phyloP scores from a whole-genome alignment of 1,140 invertebrate species.

The Solenopsis fugax region DNA sequence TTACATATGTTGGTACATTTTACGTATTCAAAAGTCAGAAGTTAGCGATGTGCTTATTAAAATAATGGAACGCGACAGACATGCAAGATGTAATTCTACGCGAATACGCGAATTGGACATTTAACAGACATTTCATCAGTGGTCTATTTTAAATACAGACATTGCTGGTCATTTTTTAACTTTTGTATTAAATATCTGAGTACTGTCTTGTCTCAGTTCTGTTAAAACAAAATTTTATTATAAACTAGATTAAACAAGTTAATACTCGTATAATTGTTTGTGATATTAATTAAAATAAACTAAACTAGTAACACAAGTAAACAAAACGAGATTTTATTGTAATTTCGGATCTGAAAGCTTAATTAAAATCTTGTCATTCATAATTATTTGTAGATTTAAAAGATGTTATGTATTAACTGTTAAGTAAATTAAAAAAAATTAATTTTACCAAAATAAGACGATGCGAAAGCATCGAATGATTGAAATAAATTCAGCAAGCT shows the following conservation, averaged over 20 bases:
- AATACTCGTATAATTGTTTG: background rate
- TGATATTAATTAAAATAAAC: background rate
- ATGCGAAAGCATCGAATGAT: background rate
- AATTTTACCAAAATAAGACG: background rate
- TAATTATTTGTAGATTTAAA: background rate
- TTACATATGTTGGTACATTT: background rate
- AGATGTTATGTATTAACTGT: background rate
- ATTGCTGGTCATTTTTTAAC: background rate
- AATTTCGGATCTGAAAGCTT: background rate
- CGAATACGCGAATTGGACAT: background rate
- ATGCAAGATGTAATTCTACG: constrained; percentile 17
- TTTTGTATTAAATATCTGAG: background rate
- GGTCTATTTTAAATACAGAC: background rate
- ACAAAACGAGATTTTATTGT: background rate
- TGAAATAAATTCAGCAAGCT: constrained; percentile 9
- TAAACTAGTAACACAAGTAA: background rate
- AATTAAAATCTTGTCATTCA: background rate
- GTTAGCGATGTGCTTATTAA: constrained; percentile 3
- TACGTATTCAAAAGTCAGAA: constrained; percentile 17
- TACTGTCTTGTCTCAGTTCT: background rate
- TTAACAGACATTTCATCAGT: constrained; percentile 15
- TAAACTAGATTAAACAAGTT: background rate
- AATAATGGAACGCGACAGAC: background rate
- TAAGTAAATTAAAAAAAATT: background rate
- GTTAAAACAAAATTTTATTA: constrained; percentile 11